These are phyloP conservation scores for Ladona fulva DNA, from an alignment of 1,140 invertebrate genomes.

Conservation along the genomic window DNA sequence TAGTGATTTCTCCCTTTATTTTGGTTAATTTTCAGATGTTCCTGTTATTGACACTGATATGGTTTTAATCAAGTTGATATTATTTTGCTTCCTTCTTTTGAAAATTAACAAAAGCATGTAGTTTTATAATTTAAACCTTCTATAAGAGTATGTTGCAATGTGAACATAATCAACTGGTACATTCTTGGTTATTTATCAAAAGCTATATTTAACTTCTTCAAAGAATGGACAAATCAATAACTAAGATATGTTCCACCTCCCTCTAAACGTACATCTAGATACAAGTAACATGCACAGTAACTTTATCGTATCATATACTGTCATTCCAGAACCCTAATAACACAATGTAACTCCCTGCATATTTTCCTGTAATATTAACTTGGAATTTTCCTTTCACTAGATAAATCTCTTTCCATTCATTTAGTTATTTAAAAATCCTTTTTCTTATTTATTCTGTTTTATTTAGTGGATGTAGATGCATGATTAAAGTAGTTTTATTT, in stretches of 20 bases:
- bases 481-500: too few relatives aligned
- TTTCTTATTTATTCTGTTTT: too few relatives aligned
- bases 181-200: too few relatives aligned
- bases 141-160: background rate
- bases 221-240: background rate
- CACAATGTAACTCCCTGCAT: background rate
- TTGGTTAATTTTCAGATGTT: background rate
- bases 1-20: background rate
- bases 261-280: background rate
- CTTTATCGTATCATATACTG: background rate
- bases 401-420: background rate
- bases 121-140: background rate
- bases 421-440: background rate
- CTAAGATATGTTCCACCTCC: background rate
- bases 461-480: too few relatives aligned
- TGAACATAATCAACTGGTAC: background rate
- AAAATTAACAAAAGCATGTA: background rate
- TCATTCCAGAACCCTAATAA: background rate
- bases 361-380: background rate
- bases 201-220: too few relatives aligned
- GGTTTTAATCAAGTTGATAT: background rate
- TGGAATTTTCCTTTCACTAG: background rate
- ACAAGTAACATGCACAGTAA: slow-evolving; percentile 5
- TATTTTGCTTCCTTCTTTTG: background rate
- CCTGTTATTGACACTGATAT: background rate